A percentile compares a stretch with the other conserved stretches of the same genome.
These are phyloP conservation scores for Aeoliscus strigatus DNA, from an alignment of 2,797 vertebrate genomes.

Conservation along the genomic window DNA sequence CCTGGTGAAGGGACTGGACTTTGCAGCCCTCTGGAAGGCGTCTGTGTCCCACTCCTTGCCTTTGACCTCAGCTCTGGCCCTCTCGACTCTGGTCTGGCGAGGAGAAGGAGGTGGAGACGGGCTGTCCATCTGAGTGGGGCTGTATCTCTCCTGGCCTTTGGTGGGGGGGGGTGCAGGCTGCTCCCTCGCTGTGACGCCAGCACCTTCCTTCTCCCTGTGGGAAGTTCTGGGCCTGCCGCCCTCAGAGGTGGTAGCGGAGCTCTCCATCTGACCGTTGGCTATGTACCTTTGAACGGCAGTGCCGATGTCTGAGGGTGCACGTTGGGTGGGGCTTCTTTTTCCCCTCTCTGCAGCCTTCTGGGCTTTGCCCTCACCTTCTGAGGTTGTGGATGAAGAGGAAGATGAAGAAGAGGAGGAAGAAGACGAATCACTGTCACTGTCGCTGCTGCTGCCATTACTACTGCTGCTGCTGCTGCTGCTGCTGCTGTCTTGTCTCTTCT, in stretches of 20 bases:
- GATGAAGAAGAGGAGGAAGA: constrained; percentile 60
- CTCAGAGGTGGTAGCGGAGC: constrained; percentile 25
- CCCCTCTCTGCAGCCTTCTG: constrained; percentile 31
- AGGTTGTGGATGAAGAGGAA: constrained; percentile 64
- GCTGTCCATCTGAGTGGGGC: constrained; percentile 57
- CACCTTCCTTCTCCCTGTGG: constrained; percentile 21
- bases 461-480: constrained; percentile 59
- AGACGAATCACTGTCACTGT: constrained; percentile 61
- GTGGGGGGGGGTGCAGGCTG: constrained; percentile 14
- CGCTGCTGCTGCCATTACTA: constrained; percentile 30
- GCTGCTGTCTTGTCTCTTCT: constrained; percentile 38
- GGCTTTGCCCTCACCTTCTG: constrained; percentile 53
- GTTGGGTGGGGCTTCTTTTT: constrained; percentile 14
- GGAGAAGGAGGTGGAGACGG: constrained; percentile 50
- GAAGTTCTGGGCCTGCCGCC: constrained; percentile 5
- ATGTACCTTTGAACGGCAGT: constrained; percentile 43
- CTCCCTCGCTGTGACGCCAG: constrained; percentile 33
- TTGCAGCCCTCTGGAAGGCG: constrained; percentile 3
- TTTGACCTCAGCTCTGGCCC: neutral
- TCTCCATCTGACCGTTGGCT: constrained; percentile 46
- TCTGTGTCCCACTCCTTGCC: constrained; percentile 20
- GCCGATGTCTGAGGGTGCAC: constrained; percentile 11
- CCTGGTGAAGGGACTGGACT: constrained; percentile 27
- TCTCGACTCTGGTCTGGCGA: neutral
- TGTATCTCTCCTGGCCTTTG: constrained; percentile 60